Evolutionary conservation across 2,797 vertebrate genomes (phyloP), one percentile per base, ranked within the genome.

Genomic region (Masticophis lateralis): DNA sequence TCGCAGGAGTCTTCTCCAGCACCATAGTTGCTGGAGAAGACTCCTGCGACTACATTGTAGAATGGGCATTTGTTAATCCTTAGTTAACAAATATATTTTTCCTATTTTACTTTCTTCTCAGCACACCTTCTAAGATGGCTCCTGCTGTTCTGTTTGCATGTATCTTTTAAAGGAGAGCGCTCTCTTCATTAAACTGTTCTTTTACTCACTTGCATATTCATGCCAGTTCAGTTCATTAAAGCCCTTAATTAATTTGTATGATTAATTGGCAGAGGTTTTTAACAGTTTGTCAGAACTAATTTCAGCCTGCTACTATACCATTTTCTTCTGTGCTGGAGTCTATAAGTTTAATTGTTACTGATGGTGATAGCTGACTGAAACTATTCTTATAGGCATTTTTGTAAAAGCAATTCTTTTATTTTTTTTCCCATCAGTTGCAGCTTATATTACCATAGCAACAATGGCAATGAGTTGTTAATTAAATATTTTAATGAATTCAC

Each of bases 391-490:
- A 94, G 91, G 93, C 92, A 94, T 95, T 96, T 95, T 93, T 94
- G 87, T 89, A 92, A 94, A 92, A 92, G 94, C 95, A 96, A 96
- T 96, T 93, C 93, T 90, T 94, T 96, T 94, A 43, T 94, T 95
- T 93, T 93, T 93, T 95, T 51, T 53, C 51, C 93, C 91, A 93
- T 95, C 95, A 93, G 94, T 92, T 93, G 91, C 93, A 88, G 94
- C 91, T 92, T 92, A 94, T 92, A 96, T 97, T 97, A 95, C 96
- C 96, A 96, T 95, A 95, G 95, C 95, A 96, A 97, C 97, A 91
- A 91, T 55, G 3, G 74, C 94, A 90, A 94, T 32, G 92, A 94
- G 89, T 43, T 91, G 37, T 55, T 22, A 12, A 91, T 94, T 74
- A 53, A 88, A 94, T 92, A 94, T 86, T 91, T 86, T 91, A 94